phyloP scores from a whole-genome alignment of 2,113 vertebrate genomes.

The Arothron firmamentum region DNA sequence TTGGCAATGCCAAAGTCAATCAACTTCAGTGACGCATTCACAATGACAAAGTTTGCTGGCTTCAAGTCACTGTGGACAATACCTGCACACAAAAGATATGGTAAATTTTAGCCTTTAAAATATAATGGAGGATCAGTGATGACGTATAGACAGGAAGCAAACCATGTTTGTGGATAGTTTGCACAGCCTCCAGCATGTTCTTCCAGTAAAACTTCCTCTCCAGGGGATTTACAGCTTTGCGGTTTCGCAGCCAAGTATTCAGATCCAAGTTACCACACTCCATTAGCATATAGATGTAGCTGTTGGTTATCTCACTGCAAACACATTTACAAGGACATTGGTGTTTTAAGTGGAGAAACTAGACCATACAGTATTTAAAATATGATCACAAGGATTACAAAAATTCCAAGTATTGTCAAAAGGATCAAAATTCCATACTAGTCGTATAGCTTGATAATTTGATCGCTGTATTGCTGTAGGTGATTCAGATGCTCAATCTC shows the following conservation, averaged over 20 bases:
- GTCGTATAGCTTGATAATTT: slow-evolving; percentile 93
- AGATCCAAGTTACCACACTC: slow-evolving; percentile 97
- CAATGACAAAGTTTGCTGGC: slow-evolving; percentile 95
- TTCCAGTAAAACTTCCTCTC: slow-evolving; percentile 97
- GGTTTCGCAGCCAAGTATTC: slow-evolving; percentile 94
- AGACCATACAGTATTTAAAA: too few relatives aligned
- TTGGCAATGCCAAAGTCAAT: slow-evolving; percentile 98
- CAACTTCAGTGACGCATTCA: slow-evolving; percentile 91
- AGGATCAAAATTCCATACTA: slow-evolving; percentile 79
- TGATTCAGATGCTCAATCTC: slow-evolving; percentile 93
- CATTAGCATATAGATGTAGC: slow-evolving; percentile 95
- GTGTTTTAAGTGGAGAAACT: too few relatives aligned
- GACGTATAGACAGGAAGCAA: neutral
- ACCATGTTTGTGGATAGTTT: slow-evolving; percentile 95
- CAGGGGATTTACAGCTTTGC: slow-evolving; percentile 84
- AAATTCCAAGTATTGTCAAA: too few relatives aligned
- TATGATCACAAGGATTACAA: too few relatives aligned
- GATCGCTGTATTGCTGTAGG: slow-evolving; percentile 91
- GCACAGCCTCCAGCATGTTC: slow-evolving; percentile 96
- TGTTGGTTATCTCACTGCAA: slow-evolving; percentile 88
- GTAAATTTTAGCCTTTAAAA: neutral
- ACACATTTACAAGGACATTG: slow-evolving; percentile 7
- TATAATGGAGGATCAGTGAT: neutral
- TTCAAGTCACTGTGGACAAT: slow-evolving; percentile 97
- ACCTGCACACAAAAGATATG: slow-evolving; percentile 69